Evolutionary conservation across 2,113 vertebrate species (phyloP), one percentile per base, ranked within the genome.

Genomic region (Ibidorhyncha struthersii): DNA sequence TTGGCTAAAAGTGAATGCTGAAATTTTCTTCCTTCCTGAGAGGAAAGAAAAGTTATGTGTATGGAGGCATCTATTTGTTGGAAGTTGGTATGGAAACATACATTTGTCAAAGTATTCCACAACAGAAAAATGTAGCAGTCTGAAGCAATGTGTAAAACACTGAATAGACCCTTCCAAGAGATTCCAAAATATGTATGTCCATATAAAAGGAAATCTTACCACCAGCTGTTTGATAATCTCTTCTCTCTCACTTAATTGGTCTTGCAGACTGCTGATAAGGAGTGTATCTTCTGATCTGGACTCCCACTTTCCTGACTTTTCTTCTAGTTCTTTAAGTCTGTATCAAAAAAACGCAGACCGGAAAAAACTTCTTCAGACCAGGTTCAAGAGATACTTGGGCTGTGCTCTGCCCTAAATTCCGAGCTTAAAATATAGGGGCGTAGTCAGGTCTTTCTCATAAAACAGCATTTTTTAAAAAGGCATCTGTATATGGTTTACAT

Each of bases 21-120:
- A 96, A 96, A 98, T 97, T 98, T 98, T 97, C 99, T 98, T 98
- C 99, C 99, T 90, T 99, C 99, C 99, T 99, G 93, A 74, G 92
- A 96, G 96, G 94, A 96, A 96, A 96, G 30, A 94, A 93, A 89
- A 84, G 17, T 47, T n/a, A 84, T 1, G 3, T 45, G 29, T 73
- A 53, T 49, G 53, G 34, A 84, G 90, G 62, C 22, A 55, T 3
- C 12, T 41, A 13, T 71, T 74, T 71, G 19, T 67, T 79, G 52
- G 29, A 88, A 67, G 16, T 36, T 86, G 55, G 5, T 36, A 52
- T 40, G 21, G n/a, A 84, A 94, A 70, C 52, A 81, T 32, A 1
- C 5, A 56, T 69, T 71, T 71, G 22, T 87, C 22, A 66, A 65
- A 79, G 34, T 55, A 76, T 55, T 83, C 25, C 63, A 76, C 38